Evolutionary conservation across 2,888 invertebrate genomes (phyloP).

Genomic region (Lagria hirta): DNA sequence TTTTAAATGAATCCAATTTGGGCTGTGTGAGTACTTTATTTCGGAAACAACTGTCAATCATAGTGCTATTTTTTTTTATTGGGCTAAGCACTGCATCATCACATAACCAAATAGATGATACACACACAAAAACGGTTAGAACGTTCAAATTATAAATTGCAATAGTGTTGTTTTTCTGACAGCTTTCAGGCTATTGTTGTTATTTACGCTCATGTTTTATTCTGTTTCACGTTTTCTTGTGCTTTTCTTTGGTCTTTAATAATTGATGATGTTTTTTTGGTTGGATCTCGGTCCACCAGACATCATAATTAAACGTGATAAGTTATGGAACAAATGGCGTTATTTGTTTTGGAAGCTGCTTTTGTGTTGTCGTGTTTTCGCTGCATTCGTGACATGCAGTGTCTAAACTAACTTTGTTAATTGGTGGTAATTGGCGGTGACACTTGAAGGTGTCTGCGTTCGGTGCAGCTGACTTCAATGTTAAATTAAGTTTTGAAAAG

Average conservation of each 20-base stretch:
- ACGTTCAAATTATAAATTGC: no score
- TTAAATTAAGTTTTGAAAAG: slow-evolving; percentile 48
- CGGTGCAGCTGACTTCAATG: slow-evolving; percentile 35
- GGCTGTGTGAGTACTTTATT: no score
- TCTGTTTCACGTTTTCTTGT: slow-evolving; percentile 16
- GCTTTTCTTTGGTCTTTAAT: slow-evolving; percentile 11
- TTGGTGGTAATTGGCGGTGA: slow-evolving; percentile 50
- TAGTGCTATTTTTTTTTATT: no score
- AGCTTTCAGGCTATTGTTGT: no score
- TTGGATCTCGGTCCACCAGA: slow-evolving; percentile 20
- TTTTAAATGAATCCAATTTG: no score
- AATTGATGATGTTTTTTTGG: slow-evolving; percentile 28
- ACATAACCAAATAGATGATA: no score
- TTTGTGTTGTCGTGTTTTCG: slow-evolving; percentile 19
- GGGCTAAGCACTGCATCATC: no score
- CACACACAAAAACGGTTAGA: no score
- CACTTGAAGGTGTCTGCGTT: slow-evolving; percentile 46
- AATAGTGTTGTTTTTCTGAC: no score
- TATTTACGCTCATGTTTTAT: slow-evolving; percentile 23
- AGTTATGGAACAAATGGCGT: slow-evolving; percentile 7
- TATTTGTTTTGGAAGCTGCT: slow-evolving; percentile 16
- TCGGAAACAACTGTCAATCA: no score
- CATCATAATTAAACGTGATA: slow-evolving; percentile 26
- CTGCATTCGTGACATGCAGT: slow-evolving; percentile 16
- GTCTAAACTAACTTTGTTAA: slow-evolving; percentile 46